These are phyloP conservation scores for Zhuqinia jingwanae DNA, from an alignment of 2,888 invertebrate genomes.

Conservation along the genomic window DNA sequence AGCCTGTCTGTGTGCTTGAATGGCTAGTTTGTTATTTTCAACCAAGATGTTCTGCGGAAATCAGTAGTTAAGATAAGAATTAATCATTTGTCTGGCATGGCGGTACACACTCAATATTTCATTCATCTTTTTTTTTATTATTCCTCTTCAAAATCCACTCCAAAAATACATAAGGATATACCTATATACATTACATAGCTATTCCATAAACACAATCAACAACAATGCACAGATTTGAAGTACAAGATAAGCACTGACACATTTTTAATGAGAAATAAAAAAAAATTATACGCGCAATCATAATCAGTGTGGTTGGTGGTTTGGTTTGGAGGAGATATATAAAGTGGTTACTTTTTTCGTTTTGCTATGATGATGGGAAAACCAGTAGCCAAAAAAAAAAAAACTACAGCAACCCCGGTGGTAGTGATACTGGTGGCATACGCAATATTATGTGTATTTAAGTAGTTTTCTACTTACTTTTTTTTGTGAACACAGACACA, in stretches of 20 bases:
- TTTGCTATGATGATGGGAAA: slow-evolving; percentile 68
- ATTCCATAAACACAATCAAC: slow-evolving; percentile 24
- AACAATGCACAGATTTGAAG: slow-evolving; percentile 16
- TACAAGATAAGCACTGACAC: slow-evolving; percentile 66
- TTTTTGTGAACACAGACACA: too few species aligned
- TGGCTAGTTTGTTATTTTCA: slow-evolving; percentile 43
- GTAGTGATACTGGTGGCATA: slow-evolving; percentile 4
- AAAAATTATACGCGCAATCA: neutral
- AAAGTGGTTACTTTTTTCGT: too few species aligned
- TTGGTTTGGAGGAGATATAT: too few species aligned
- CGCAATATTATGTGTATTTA: slow-evolving; percentile 1
- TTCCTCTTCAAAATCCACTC: neutral
- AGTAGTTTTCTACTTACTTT: slow-evolving; percentile 29
- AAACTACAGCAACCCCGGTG: slow-evolving; percentile 32
- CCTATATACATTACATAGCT: too few species aligned
- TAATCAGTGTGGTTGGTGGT: slow-evolving; percentile 21
- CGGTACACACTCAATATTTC: slow-evolving; percentile 38
- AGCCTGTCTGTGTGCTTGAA: neutral
- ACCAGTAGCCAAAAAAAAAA: slow-evolving; percentile 69
- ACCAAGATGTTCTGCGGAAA: slow-evolving; percentile 65
- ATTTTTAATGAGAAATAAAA: slow-evolving; percentile 65
- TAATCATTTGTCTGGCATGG: slow-evolving; percentile 56
- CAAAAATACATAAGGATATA: too few species aligned
- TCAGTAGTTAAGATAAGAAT: slow-evolving; percentile 66
- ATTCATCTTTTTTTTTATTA: slow-evolving; percentile 50